A percentile compares a stretch with the other conserved stretches of the same genome.
Conservation (phyloP, 2,888 invertebrate genomes). For the Belgica antarctica region DNA sequence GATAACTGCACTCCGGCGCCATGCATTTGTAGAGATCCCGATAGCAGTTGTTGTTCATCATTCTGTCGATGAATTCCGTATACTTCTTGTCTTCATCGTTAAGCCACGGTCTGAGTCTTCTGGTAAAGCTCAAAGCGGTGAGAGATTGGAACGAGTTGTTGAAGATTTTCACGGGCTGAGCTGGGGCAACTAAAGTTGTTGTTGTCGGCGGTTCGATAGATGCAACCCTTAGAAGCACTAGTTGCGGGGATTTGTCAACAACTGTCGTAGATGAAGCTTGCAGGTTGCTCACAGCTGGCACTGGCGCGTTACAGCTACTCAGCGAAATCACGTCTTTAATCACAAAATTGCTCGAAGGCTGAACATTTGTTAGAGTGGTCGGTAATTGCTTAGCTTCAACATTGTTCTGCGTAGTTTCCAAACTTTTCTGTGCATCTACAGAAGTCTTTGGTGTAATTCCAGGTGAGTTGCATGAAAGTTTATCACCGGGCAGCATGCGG, state of each 20-base stretch:
- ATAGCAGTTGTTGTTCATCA: neutral
- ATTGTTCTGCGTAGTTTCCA: neutral
- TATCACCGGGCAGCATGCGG: neutral
- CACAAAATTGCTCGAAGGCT: too few species aligned
- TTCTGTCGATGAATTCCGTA: neutral
- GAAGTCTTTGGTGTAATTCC: neutral
- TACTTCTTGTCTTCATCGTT: neutral
- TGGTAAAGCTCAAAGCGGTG: too few species aligned
- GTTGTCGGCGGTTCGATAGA: too few species aligned
- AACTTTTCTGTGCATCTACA: neutral
- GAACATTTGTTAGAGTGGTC: neutral
- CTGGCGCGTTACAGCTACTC: too few species aligned
- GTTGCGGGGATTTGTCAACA: too few species aligned
- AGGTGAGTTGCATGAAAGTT: neutral
- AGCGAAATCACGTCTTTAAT: too few species aligned
- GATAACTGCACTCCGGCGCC: neutral
- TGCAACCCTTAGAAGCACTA: too few species aligned
- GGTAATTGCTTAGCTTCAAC: neutral
- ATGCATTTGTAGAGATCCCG: neutral
- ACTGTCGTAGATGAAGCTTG: too few species aligned
- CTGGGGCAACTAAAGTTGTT: too few species aligned
- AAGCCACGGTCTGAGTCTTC: conserved; percentile 1
- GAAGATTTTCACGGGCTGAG: too few species aligned
- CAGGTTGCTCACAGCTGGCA: too few species aligned
- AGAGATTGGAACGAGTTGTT: too few species aligned